Conservation (phyloP, 2,113 vertebrate species). For the Tympanuchus pallidicinctus region DNA sequence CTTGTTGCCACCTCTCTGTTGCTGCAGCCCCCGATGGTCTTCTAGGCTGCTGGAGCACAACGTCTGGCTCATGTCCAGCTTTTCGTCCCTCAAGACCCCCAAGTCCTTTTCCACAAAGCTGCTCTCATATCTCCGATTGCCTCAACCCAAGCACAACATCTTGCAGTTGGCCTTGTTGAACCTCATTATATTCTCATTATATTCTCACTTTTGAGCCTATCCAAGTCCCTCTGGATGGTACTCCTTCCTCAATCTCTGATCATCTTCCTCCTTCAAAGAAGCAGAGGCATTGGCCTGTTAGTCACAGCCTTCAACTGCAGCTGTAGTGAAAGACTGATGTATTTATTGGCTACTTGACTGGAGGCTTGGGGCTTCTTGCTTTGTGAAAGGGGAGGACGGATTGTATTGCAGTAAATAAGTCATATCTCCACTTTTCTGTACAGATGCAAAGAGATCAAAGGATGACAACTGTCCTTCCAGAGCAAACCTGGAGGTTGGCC, state of each 20-base stretch:
- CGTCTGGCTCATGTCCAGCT: too few species aligned
- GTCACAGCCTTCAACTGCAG: neutral
- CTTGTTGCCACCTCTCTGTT: too few species aligned
- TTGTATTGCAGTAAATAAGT: fast-evolving
- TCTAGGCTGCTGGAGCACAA: too few species aligned
- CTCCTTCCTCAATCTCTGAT: neutral
- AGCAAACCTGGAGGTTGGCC: neutral
- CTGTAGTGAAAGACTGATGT: fast-evolving
- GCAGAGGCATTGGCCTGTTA: neutral
- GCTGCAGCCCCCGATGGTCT: too few species aligned
- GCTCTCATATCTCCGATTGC: too few species aligned
- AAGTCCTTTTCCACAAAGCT: too few species aligned
- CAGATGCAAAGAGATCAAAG: neutral
- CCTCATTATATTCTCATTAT: too few species aligned
- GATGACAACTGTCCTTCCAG: neutral
- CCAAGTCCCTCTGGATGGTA: too few species aligned
- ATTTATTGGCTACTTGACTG: neutral
- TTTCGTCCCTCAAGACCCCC: too few species aligned
- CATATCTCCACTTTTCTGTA: neutral
- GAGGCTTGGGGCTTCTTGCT: neutral
- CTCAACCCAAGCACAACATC: too few species aligned
- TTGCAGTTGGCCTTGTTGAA: too few species aligned
- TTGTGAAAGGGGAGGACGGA: neutral
- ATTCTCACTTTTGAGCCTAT: too few species aligned
- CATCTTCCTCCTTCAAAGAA: neutral